Conservation (phyloP, 2,113 vertebrate species). For the Rhabdornis inornatus region DNA sequence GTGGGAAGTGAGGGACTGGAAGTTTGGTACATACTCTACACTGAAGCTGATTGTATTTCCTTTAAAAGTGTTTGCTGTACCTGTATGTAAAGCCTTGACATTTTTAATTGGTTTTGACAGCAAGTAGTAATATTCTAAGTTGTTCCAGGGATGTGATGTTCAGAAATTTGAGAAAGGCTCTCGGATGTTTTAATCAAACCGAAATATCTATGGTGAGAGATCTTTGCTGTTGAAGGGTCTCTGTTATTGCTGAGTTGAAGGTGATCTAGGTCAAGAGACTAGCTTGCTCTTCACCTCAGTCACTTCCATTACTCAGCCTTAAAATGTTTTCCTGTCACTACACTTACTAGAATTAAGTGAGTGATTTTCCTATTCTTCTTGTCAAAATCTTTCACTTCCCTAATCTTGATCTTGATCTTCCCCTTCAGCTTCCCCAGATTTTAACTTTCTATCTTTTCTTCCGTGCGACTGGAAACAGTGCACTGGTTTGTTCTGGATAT, state of each 20-base stretch:
- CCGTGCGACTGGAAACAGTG: not conserved
- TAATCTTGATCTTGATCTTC: not conserved
- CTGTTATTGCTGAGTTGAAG: not conserved
- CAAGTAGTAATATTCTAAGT: not conserved
- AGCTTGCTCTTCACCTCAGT: not conserved
- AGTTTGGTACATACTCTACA: not conserved
- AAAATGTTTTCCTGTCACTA: not conserved
- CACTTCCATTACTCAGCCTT: not conserved
- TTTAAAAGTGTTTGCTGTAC: not conserved
- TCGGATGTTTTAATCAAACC: not conserved
- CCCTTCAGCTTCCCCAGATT: not conserved
- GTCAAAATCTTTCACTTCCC: not conserved
- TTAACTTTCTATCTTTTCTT: not conserved
- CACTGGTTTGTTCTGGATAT: not conserved
- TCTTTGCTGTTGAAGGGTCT: not conserved
- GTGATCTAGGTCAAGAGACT: not conserved
- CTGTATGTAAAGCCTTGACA: not conserved
- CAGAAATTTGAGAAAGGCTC: not conserved
- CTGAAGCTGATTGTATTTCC: not conserved
- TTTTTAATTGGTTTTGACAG: not conserved
- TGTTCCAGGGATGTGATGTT: not conserved
- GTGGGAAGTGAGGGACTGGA: not conserved
- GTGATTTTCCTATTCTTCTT: not conserved
- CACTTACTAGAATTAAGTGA: not conserved
- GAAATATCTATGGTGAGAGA: not conserved